These are phyloP conservation scores for Sminthopsis crassicaudata DNA, from an alignment of 2,113 vertebrate genomes.

Conservation along the genomic window DNA sequence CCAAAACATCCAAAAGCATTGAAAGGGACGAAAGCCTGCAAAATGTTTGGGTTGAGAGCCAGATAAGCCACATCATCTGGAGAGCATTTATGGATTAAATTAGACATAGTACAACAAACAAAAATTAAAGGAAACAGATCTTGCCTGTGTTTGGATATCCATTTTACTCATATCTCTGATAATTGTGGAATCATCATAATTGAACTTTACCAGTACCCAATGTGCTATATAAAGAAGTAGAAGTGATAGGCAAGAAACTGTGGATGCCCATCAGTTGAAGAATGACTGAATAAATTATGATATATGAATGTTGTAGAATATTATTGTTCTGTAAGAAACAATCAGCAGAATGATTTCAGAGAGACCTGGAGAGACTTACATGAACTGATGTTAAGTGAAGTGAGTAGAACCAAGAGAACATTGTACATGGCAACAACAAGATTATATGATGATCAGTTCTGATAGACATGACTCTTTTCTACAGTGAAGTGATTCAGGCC, in stretches of 20 bases:
- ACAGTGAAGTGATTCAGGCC: too few relatives aligned
- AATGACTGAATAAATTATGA: not conserved
- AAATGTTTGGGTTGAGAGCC: not conserved
- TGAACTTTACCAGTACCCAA: not conserved
- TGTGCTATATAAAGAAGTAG: not conserved
- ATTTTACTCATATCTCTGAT: not conserved
- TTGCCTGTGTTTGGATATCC: not conserved
- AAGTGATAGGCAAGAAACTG: not conserved
- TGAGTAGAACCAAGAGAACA: too few relatives aligned
- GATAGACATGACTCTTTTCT: too few relatives aligned
- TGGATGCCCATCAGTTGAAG: too few relatives aligned
- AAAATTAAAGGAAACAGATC: not conserved
- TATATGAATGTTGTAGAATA: too few relatives aligned
- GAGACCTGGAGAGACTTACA: too few relatives aligned
- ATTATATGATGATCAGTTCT: too few relatives aligned
- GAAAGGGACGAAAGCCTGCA: not conserved
- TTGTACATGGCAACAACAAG: too few relatives aligned
- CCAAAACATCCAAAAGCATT: not conserved
- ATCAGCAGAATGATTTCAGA: too few relatives aligned
- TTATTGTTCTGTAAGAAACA: too few relatives aligned
- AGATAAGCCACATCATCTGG: constrained; percentile 1
- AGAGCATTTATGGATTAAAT: not conserved
- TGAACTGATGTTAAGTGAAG: too few relatives aligned
- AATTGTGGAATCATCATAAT: not conserved
- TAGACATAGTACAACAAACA: not conserved